phyloP scores from a whole-genome alignment of 2,888 invertebrate genomes.

The Hymenopus coronatus region DNA sequence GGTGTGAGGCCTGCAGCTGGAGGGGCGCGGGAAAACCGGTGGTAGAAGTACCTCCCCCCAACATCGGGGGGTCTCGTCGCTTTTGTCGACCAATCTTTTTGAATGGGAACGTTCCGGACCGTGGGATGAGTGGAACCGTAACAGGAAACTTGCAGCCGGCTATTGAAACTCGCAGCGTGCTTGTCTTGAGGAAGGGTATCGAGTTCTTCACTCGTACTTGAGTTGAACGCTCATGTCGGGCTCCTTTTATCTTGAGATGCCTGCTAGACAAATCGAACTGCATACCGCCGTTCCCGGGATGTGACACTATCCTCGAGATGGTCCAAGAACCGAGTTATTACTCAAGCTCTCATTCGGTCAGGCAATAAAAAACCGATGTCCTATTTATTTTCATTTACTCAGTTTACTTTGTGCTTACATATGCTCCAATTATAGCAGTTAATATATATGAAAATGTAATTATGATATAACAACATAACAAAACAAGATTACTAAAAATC shows the following conservation, averaged over 20 bases:
- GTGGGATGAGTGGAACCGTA: slow-evolving; percentile 23
- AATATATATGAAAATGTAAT: no score
- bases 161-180: slow-evolving; percentile 6
- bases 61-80: slow-evolving; percentile 19
- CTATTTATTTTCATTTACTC: no score
- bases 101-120: slow-evolving; percentile 18
- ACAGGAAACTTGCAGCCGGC: slow-evolving; percentile 18
- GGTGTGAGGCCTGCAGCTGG: slow-evolving; percentile 28
- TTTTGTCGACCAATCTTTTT: slow-evolving; percentile 14
- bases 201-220: not conserved
- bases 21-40: not conserved
- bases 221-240: not conserved
- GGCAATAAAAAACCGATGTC: no score
- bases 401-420: no score
- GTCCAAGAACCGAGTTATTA: no score
- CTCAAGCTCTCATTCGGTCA: no score
- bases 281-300: no score
- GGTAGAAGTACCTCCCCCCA: slow-evolving; percentile 26
- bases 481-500: no score
- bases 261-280: not conserved
- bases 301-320: no score
- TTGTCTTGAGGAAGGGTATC: not conserved
- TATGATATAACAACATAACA: no score
- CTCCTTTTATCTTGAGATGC: not conserved
- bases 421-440: no score